Evolutionary conservation across 2,888 invertebrate genomes (phyloP).

Genomic region (Pollenia amentaria): DNA sequence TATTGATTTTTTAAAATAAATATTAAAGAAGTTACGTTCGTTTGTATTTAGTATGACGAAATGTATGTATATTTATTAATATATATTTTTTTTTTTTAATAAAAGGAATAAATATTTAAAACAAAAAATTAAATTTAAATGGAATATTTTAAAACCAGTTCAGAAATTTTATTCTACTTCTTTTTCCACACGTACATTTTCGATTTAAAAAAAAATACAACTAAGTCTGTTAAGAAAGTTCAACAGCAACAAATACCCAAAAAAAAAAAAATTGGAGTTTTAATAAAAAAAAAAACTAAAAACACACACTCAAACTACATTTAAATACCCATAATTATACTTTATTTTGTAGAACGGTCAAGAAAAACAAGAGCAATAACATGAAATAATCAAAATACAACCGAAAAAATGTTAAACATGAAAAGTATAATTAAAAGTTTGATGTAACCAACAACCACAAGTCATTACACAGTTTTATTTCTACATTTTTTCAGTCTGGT

Average conservation of each 20-base stretch:
- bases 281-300: neutral
- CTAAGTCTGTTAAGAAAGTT: neutral
- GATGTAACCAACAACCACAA: conserved; percentile 19
- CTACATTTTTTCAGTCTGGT: neutral
- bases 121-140: neutral
- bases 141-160: conserved; percentile 1
- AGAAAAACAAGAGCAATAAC: neutral
- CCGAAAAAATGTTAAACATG: conserved; percentile 27
- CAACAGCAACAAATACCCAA: conserved; percentile 4
- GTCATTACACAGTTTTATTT: conserved; percentile 3
- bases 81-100: neutral
- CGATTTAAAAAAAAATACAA: neutral
- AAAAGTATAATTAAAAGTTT: conserved; percentile 11
- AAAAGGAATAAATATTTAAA: neutral
- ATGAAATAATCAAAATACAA: conserved; percentile 20
- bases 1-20: too few species aligned
- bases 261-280: conserved; percentile 5
- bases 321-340: conserved; percentile 16
- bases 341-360: neutral
- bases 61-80: neutral
- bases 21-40: too few species aligned
- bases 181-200: conserved; percentile 8
- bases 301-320: neutral
- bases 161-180: conserved; percentile 22
- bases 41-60: neutral